Evolutionary conservation across 2,888 invertebrate species (phyloP).

Genomic region (Nomada ferruginata): DNA sequence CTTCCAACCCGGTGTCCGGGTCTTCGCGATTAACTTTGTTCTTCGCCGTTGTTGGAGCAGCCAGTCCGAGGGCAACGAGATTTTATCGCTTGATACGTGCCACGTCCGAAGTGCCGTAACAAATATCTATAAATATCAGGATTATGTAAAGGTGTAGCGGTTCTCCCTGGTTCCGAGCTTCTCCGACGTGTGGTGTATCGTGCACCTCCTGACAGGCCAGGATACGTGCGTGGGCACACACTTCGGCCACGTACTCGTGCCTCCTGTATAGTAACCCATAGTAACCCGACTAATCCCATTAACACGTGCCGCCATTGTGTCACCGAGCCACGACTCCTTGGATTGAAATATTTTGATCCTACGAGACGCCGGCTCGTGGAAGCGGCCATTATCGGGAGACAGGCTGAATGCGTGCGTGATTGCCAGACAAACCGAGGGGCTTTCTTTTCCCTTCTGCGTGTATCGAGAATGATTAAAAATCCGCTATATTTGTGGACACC

Average conservation of each 20-base stretch:
- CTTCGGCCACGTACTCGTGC: slow-evolving; percentile 61
- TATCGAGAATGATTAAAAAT: slow-evolving; percentile 31
- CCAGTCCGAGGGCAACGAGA: slow-evolving; percentile 38
- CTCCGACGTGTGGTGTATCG: neutral
- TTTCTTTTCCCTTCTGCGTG: neutral
- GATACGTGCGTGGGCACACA: slow-evolving; percentile 73
- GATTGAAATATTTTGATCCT: slow-evolving; percentile 77
- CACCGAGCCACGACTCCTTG: slow-evolving; percentile 70
- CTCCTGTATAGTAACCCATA: slow-evolving; percentile 65
- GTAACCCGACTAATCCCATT: slow-evolving; percentile 78
- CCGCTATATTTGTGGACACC: too few species aligned
- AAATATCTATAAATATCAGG: slow-evolving; percentile 59
- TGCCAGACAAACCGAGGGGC: slow-evolving; percentile 34
- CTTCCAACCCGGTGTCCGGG: slow-evolving; percentile 20
- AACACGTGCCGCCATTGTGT: slow-evolving; percentile 78
- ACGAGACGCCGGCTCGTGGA: slow-evolving; percentile 51
- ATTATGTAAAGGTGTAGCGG: slow-evolving; percentile 55
- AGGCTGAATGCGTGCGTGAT: slow-evolving; percentile 58
- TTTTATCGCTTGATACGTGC: slow-evolving; percentile 51
- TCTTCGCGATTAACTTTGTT: slow-evolving; percentile 40
- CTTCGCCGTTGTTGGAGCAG: neutral
- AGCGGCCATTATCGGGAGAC: slow-evolving; percentile 47
- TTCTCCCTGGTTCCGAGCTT: slow-evolving; percentile 9
- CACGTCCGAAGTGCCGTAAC: slow-evolving; percentile 42
- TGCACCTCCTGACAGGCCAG: slow-evolving; percentile 61